phyloP scores from a whole-genome alignment of 2,888 invertebrate genomes.

The Autographa gamma region DNA sequence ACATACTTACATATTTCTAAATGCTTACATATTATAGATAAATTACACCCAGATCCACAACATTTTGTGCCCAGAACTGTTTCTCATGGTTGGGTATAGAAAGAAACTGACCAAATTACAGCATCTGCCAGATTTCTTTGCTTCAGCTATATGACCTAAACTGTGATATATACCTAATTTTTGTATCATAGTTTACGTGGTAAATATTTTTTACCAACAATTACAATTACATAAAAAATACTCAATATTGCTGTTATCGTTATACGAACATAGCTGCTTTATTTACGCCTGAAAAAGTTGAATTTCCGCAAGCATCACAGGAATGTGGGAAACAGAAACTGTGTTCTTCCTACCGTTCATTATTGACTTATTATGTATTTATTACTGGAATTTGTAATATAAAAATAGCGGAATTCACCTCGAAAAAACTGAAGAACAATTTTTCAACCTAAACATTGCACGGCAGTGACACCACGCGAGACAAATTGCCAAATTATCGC shows the following conservation, averaged over 20 bases:
- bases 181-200: no score
- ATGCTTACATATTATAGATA: no score
- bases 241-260: not conserved
- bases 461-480: slow-evolving; percentile 36
- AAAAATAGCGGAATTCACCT: slow-evolving; percentile 38
- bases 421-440: slow-evolving; percentile 32
- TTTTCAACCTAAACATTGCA: slow-evolving; percentile 34
- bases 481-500: slow-evolving; percentile 54
- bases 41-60: no score
- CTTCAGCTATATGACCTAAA: no score
- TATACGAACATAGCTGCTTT: not conserved
- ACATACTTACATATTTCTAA: no score
- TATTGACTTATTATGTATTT: slow-evolving; percentile 28
- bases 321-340: not conserved
- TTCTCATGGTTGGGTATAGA: no score
- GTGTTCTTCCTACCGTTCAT: slow-evolving; percentile 43
- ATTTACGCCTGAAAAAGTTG: not conserved
- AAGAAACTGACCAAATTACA: no score
- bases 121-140: no score
- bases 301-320: not conserved
- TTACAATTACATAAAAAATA: no score
- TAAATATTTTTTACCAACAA: no score
- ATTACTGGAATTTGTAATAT: slow-evolving; percentile 6
- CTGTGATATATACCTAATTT: no score
- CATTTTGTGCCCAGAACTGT: no score